Base-by-base conservation (phyloP, 2,888 invertebrate species). In the Monochamus alternatus region DNA sequence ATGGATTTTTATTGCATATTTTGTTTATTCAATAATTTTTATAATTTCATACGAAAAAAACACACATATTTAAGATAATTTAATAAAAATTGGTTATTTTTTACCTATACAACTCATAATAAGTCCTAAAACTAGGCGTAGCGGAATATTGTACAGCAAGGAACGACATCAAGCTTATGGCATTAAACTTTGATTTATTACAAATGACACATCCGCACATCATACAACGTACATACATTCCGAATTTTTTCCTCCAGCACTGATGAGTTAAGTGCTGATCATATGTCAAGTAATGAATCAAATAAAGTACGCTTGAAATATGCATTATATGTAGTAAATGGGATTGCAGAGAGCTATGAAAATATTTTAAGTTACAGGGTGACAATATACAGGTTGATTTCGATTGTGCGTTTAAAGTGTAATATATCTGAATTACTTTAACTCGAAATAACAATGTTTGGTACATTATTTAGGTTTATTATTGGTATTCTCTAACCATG, bases 251-350 rank as follows among this genome's bases (percentile, higher is more conserved):
- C 38, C 22, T 51, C 12, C 47, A 10, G 52, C 52, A 60, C 51
- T 60, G 66, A 73, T 66, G 60, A 58, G 59, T 58, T 73, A 73
- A 73, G 73, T 73, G 73, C 60, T 66, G 73, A 73, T 73, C 73
- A 66, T 73, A 60, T 73, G 73, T 73, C 73, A 32, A 66, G 73
- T 66, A 60, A 73, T 73, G 73, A 73, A 73, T 73, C 73, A 73
- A 66, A 66, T 60, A 60, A 47, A 73, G 59, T 73, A 60, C 58
- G 47, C 32, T 60, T 66, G 59, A 73, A 73, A 63, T 52, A 64
- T 64, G 64, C 47, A 51, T 38, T 62, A 47, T 66, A 52, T 32
- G 66, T 52, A n/a, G 65, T 65, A 65, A 60, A 65, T 65, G 51
- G 65, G 8, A 52, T 30, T 66, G 31, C 65, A 22, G 7, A 31